A percentile compares a stretch with the other conserved stretches of the same genome.
These are phyloP conservation scores for Drosophila simulans DNA, from an alignment of 1,140 invertebrate species.

Conservation along the genomic window DNA sequence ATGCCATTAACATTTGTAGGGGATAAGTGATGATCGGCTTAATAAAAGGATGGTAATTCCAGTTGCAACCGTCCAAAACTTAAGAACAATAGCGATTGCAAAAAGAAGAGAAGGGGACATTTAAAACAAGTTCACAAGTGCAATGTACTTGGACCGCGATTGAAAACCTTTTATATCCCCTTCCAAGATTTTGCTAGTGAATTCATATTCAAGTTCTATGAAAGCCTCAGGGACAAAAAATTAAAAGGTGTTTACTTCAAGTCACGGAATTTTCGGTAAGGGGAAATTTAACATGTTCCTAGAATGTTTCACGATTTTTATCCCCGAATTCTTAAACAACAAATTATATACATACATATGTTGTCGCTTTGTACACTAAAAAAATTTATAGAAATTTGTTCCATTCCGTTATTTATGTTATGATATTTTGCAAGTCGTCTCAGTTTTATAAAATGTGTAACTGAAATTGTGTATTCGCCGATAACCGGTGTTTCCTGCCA, in stretches of 20 bases:
- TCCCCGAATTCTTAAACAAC: neutral
- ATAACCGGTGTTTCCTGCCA: too few relatives aligned
- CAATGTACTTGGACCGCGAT: constrained; percentile 27
- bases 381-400: neutral
- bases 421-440: too few relatives aligned
- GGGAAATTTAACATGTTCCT: constrained; percentile 17
- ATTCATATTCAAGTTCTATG: constrained; percentile 18
- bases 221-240: constrained; percentile 18
- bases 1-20: constrained; percentile 37
- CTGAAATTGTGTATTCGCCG: too few relatives aligned
- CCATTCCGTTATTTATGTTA: too few relatives aligned
- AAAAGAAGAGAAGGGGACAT: neutral
- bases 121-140: constrained; percentile 8
- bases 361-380: neutral
- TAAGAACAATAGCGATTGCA: constrained; percentile 54
- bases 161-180: constrained; percentile 22
- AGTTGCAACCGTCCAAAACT: constrained; percentile 3
- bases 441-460: too few relatives aligned
- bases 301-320: constrained; percentile 27
- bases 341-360: neutral
- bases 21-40: neutral
- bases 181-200: constrained; percentile 20
- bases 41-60: constrained; percentile 7
- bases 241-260: constrained; percentile 38
- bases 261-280: constrained; percentile 47